Conservation (phyloP, 1,140 invertebrate species). For the Nymphalis io region DNA sequence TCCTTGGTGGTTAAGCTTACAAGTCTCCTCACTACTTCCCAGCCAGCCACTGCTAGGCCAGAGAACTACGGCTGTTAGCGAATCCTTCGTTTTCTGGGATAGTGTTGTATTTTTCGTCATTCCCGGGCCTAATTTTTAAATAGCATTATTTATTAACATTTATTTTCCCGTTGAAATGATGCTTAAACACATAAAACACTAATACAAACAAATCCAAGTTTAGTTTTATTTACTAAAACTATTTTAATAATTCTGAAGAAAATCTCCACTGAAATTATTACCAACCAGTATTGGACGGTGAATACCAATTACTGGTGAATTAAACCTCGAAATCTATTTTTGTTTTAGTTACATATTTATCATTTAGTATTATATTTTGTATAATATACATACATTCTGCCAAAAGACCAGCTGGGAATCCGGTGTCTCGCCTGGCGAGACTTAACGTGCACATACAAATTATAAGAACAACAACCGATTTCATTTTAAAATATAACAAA, state of each 20-base stretch:
- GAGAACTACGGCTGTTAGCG: conserved; percentile 25
- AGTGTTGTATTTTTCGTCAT: conserved; percentile 39
- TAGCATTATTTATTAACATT: neutral
- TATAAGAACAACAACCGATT: conserved; percentile 19
- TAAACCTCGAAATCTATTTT: no score
- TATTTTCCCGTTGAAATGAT: no score
- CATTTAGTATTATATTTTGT: no score
- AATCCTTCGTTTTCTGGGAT: conserved; percentile 31
- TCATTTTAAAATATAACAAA: conserved; percentile 15
- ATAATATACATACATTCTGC: conserved; percentile 24
- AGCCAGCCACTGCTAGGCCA: conserved; percentile 27
- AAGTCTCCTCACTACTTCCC: conserved; percentile 17
- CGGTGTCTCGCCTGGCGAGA: conserved; percentile 16
- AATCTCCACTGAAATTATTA: no score
- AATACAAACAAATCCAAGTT: no score
- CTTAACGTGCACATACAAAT: conserved; percentile 20
- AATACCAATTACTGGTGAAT: no score
- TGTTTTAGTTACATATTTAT: no score
- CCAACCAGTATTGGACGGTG: no score
- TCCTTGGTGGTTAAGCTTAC: conserved; percentile 16
- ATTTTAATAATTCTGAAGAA: no score
- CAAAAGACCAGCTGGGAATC: conserved; percentile 24
- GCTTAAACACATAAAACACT: no score
- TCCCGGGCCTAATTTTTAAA: conserved; percentile 26
- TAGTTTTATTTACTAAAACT: no score